phyloP scores from a whole-genome alignment of 1,140 invertebrate species.

The Drosophila sulfurigaster region DNA sequence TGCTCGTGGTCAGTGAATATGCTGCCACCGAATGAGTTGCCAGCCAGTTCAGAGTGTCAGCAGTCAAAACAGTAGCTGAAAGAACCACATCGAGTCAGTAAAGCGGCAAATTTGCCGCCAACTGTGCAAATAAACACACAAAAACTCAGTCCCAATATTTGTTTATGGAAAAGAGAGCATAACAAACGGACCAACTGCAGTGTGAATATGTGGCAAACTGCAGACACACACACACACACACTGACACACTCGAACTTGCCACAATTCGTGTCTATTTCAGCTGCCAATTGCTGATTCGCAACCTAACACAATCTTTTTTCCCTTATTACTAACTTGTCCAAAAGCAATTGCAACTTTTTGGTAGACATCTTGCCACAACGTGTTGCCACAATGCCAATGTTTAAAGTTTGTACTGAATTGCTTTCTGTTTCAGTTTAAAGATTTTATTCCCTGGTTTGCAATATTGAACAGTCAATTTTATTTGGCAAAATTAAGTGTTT shows the following conservation, averaged over 20 bases:
- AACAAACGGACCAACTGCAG: constrained; percentile 55
- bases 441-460: too few relatives aligned
- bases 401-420: too few relatives aligned
- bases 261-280: constrained; percentile 7
- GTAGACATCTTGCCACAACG: too few relatives aligned
- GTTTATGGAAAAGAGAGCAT: constrained; percentile 64
- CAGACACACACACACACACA: too few relatives aligned
- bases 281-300: neutral
- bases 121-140: constrained; percentile 75
- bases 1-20: constrained; percentile 20
- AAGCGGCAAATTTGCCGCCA: constrained; percentile 72
- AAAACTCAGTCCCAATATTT: constrained; percentile 60
- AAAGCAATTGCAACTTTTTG: neutral
- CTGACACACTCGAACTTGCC: neutral
- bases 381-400: too few relatives aligned
- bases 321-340: neutral
- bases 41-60: neutral
- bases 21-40: neutral
- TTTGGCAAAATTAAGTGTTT: too few relatives aligned
- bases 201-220: constrained; percentile 27
- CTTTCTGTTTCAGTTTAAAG: too few relatives aligned
- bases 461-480: too few relatives aligned
- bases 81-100: constrained; percentile 1
- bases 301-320: constrained; percentile 4
- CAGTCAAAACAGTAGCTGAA: constrained; percentile 34